Evolutionary conservation across 1,140 invertebrate genomes (phyloP).

Genomic region (Mamestra configurata): DNA sequence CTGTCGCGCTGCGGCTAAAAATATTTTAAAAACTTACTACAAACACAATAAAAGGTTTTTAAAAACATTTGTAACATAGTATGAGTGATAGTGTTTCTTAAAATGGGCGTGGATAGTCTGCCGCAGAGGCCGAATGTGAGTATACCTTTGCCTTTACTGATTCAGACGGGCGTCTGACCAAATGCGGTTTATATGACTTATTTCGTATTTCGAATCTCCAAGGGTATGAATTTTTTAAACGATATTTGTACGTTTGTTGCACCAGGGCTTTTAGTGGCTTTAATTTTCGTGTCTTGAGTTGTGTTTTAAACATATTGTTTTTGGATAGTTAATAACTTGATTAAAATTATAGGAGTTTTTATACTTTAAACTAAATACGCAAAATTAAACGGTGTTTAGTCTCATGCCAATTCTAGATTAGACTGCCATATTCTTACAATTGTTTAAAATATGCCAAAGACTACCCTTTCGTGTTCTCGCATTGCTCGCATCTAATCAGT

Average conservation of each 20-base stretch:
- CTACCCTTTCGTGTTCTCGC: not conserved
- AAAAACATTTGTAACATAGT: constrained; percentile 60
- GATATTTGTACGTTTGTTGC: not conserved
- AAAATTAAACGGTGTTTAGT: too few relatives aligned
- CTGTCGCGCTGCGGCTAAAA: constrained; percentile 67
- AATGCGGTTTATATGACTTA: constrained; percentile 44
- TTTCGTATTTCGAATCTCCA: constrained; percentile 19
- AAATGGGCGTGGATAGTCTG: constrained; percentile 78
- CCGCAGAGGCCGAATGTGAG: constrained; percentile 66
- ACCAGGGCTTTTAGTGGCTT: not conserved
- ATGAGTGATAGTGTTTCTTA: constrained; percentile 58
- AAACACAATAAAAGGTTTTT: constrained; percentile 51
- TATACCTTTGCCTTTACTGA: constrained; percentile 49
- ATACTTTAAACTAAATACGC: too few relatives aligned
- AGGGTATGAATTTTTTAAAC: not conserved
- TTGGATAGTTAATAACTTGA: too few relatives aligned
- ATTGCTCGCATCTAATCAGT: not conserved
- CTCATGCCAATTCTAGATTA: too few relatives aligned
- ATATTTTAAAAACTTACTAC: constrained; percentile 55
- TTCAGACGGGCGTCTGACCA: constrained; percentile 31
- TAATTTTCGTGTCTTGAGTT: too few relatives aligned
- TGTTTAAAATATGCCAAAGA: not conserved
- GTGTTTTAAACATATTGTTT: too few relatives aligned
- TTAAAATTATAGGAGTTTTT: too few relatives aligned
- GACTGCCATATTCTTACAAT: too few relatives aligned